Evolutionary conservation across 2,797 vertebrate species (phyloP).

Genomic region (Microctenopoma steveboyesi): DNA sequence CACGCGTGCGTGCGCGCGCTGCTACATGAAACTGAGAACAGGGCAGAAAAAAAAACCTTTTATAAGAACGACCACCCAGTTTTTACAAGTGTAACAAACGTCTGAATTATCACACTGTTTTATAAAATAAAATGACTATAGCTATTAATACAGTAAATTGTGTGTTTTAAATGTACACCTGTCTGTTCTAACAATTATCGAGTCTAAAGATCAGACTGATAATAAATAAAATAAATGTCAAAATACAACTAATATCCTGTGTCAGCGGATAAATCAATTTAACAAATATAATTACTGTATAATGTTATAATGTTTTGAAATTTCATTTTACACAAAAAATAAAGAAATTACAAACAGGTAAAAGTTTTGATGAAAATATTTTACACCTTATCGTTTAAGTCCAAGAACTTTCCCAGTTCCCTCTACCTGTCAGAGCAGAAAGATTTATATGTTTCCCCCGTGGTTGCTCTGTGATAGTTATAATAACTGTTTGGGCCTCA

Average conservation of each 20-base stretch:
- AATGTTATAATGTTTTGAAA: not conserved
- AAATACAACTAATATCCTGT: not conserved
- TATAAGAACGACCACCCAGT: constrained; percentile 32
- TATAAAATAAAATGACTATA: not conserved
- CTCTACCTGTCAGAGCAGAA: constrained; percentile 52
- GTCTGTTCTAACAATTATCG: not conserved
- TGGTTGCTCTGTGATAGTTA: constrained; percentile 75
- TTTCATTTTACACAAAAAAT: not conserved
- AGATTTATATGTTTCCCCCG: constrained; percentile 68
- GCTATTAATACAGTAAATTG: not conserved
- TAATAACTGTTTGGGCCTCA: constrained; percentile 83
- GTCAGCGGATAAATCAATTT: not conserved
- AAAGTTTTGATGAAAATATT: constrained; percentile 7
- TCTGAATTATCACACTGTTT: not conserved
- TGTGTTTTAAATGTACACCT: not conserved
- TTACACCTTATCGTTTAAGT: not conserved
- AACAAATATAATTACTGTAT: not conserved
- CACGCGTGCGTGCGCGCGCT: constrained; percentile 13
- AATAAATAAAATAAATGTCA: not conserved
- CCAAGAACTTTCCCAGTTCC: constrained; percentile 8
- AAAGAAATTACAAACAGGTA: not conserved
- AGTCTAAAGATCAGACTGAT: not conserved
- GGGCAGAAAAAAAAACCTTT: constrained; percentile 27
- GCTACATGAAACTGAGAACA: constrained; percentile 8
- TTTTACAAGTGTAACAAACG: not conserved